phyloP scores from a whole-genome alignment of 2,113 vertebrate species.

The Paradoxurus hermaphroditus region DNA sequence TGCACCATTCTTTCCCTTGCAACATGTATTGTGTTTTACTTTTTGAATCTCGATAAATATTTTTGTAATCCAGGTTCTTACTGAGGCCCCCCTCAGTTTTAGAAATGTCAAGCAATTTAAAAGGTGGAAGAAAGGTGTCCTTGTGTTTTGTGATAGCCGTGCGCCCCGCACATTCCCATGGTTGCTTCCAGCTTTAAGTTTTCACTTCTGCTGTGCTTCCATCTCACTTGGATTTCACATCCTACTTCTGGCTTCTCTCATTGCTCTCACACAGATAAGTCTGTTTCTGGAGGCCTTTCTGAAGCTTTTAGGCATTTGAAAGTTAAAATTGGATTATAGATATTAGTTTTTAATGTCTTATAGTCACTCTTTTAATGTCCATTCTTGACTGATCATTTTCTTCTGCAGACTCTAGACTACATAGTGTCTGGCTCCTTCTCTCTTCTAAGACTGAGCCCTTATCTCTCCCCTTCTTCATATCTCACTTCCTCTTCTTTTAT shows the following conservation, averaged over 20 bases:
- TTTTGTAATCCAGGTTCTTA: not conserved
- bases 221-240: not conserved
- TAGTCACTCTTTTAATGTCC: not conserved
- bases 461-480: not conserved
- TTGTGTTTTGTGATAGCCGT: not conserved
- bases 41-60: not conserved
- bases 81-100: not conserved
- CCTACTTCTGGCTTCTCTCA: not conserved
- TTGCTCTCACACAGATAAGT: not conserved
- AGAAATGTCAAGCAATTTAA: not conserved
- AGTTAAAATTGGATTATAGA: not conserved
- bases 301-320: not conserved
- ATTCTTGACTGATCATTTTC: not conserved
- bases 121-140: not conserved
- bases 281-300: not conserved
- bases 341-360: not conserved
- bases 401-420: not conserved
- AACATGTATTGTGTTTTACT: not conserved
- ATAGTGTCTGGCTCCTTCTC: not conserved
- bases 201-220: no score
- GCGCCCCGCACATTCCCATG: fast-evolving
- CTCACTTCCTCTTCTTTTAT: not conserved
- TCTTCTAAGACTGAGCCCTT: not conserved
- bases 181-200: not conserved
- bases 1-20: not conserved